Evolutionary conservation across 64 coral and sea anemone species (phyloP).

Genomic region (Platygyra sinensis): DNA sequence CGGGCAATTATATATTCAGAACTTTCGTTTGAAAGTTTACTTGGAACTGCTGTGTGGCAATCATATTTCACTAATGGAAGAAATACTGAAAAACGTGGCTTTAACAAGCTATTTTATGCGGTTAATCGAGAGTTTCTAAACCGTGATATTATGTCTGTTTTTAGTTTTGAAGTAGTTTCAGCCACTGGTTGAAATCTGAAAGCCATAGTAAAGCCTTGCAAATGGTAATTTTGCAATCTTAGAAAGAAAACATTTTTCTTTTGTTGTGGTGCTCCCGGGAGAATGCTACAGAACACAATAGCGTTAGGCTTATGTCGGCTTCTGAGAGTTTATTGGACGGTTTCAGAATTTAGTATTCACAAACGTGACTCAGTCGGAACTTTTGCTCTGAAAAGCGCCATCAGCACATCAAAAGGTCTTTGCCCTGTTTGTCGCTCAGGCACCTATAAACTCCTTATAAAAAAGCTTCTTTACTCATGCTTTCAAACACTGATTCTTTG

Average conservation of each 20-base stretch:
- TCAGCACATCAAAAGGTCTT: not conserved
- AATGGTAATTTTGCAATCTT: not conserved
- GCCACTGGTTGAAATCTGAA: too few species aligned
- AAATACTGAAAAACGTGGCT: not conserved
- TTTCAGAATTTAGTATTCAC: too few species aligned
- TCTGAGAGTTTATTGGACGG: not conserved
- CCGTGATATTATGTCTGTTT: too few species aligned
- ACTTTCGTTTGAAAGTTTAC: not conserved
- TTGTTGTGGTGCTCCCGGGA: not conserved
- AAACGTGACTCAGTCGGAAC: not conserved
- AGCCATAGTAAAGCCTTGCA: not conserved
- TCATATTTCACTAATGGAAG: not conserved
- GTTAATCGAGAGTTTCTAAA: not conserved
- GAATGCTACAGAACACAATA: not conserved
- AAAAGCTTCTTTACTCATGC: constrained; percentile 27
- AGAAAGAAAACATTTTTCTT: not conserved
- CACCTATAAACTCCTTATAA: constrained; percentile 7
- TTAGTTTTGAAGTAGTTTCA: too few species aligned
- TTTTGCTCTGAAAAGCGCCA: not conserved
- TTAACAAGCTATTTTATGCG: not conserved
- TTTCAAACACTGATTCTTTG: not conserved
- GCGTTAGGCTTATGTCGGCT: not conserved
- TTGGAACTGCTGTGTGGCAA: too few species aligned
- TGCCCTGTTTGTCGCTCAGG: not conserved
- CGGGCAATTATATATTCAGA: not conserved